These are phyloP conservation scores for Trisateles emortualis DNA, from an alignment of 2,888 invertebrate genomes.

Conservation along the genomic window DNA sequence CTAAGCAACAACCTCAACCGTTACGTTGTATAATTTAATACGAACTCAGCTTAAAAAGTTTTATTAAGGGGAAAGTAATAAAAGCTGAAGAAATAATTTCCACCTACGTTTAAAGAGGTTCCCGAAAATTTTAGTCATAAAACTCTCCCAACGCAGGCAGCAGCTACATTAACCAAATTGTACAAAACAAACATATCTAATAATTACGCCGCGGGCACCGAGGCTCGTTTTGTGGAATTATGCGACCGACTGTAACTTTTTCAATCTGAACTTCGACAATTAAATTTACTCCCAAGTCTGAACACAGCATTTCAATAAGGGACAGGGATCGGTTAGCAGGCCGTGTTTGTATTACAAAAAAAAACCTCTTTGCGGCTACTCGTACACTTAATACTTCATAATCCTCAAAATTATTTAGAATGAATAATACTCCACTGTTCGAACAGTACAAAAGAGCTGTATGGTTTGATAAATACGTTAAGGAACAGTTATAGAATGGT, in stretches of 20 bases:
- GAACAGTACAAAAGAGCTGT: conserved; percentile 52
- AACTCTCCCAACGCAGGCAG: conserved; percentile 57
- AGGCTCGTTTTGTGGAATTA: conserved; percentile 74
- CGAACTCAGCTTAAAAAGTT: conserved; percentile 49
- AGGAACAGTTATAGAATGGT: conserved; percentile 62
- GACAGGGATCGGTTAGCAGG: conserved; percentile 61
- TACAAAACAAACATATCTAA: conserved; percentile 80
- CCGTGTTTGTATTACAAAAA: conserved; percentile 53
- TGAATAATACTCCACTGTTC: conserved; percentile 34
- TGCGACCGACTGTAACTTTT: conserved; percentile 81
- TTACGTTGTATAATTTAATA: conserved; percentile 45
- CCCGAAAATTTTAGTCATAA: conserved; percentile 68
- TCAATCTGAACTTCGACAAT: conserved; percentile 85
- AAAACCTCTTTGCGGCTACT: conserved; percentile 29
- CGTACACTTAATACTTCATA: conserved; percentile 28
- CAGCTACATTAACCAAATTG: conserved; percentile 79
- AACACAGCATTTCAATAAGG: conserved; percentile 81
- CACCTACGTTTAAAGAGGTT: conserved; percentile 65
- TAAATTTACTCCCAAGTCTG: conserved; percentile 79
- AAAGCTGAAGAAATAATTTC: conserved; percentile 71
- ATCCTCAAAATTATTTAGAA: conserved; percentile 17
- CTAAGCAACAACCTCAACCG: conserved; percentile 28
- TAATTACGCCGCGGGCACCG: conserved; percentile 71
- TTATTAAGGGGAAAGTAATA: conserved; percentile 58
- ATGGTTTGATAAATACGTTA: conserved; percentile 66